Evolutionary conservation across 2,888 invertebrate species (phyloP).

Genomic region (Cantharis rufa): DNA sequence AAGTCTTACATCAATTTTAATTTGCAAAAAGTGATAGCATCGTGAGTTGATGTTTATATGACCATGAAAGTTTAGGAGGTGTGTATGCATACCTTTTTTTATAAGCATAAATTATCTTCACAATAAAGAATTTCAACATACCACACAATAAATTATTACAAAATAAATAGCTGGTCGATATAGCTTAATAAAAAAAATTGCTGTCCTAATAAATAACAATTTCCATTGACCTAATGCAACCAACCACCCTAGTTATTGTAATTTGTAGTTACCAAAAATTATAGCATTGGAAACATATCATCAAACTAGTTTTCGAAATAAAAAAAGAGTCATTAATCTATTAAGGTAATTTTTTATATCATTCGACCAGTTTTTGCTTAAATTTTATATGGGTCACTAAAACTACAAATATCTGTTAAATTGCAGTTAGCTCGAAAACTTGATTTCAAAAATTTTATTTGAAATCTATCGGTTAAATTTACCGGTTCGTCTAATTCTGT

Average conservation of each 20-base stretch:
- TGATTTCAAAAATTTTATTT: background rate
- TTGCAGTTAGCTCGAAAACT: background rate
- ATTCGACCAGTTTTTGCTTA: background rate
- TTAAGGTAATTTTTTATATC: background rate
- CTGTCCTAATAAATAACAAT: background rate
- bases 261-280: background rate
- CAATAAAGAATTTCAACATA: background rate
- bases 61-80: background rate
- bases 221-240: background rate
- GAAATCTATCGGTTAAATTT: background rate
- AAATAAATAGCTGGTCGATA: background rate
- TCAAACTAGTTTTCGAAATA: background rate
- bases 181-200: background rate
- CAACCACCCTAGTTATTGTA: background rate
- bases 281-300: background rate
- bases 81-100: background rate
- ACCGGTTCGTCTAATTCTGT: background rate
- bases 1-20: background rate
- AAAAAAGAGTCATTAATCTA: background rate
- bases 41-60: background rate
- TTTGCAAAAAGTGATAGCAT: background rate
- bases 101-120: background rate
- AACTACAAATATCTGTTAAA: background rate
- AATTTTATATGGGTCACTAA: background rate
- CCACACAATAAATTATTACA: background rate